Percentiles rank a stretch among this genome's conserved stretches.
Conservation (phyloP, 37 sponge, comb jelly and placozoan genomes). For the Ephydatia muelleri region DNA sequence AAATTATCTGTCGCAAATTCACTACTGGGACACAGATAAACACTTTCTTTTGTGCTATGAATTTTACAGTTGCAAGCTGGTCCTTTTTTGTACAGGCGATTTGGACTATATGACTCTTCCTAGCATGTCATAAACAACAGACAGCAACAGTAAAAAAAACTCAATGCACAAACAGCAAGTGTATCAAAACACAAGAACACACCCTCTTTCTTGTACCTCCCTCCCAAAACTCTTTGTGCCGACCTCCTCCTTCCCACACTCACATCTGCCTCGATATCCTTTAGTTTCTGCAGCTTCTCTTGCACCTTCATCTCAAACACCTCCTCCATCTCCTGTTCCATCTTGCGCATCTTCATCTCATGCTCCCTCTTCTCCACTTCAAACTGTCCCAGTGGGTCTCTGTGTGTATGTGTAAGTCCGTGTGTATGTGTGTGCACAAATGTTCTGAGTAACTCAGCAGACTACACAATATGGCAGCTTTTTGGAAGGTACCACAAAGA, state of each 20-base stretch:
- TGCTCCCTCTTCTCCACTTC: constrained; percentile 97
- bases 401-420: constrained; percentile 9
- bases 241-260: constrained; percentile 9
- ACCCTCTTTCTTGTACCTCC: background rate
- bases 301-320: constrained; percentile 96
- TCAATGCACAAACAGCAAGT: too few relatives aligned
- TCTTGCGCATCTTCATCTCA: constrained; percentile 89
- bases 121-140: too few relatives aligned
- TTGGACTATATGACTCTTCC: too few relatives aligned
- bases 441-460: too few relatives aligned
- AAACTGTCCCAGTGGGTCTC: constrained; percentile 97
- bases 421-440: background rate
- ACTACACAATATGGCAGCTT: too few relatives aligned
- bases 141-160: too few relatives aligned
- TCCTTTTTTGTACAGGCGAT: too few relatives aligned
- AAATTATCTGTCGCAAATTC: too few relatives aligned
- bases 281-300: constrained; percentile 94
- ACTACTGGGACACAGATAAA: too few relatives aligned
- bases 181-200: constrained; percentile 8
- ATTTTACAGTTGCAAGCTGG: too few relatives aligned
- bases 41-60: too few relatives aligned
- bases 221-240: background rate
- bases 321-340: constrained; percentile 97
- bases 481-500: too few relatives aligned
- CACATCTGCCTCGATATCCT: constrained; percentile 94